A percentile compares a stretch with the other conserved stretches of the same genome.
Conservation (phyloP, 2,888 invertebrate genomes). For the Macaria notata region DNA sequence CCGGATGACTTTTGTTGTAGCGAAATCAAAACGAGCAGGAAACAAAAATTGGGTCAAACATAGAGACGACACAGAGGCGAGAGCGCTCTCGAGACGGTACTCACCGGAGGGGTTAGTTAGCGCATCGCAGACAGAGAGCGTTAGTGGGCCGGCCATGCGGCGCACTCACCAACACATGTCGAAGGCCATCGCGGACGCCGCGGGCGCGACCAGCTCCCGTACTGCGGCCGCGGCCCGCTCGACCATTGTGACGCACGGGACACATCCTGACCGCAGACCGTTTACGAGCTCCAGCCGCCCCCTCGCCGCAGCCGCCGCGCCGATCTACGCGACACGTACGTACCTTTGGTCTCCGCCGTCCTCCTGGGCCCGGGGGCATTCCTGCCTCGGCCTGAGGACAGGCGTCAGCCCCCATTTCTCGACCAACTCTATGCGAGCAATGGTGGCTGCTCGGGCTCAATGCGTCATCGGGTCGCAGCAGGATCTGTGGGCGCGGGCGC, state of each 20-base stretch:
- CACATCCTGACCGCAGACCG: slow-evolving; percentile 53
- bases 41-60: slow-evolving; percentile 38
- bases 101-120: slow-evolving; percentile 53
- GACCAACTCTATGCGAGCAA: slow-evolving; percentile 98
- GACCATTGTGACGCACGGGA: slow-evolving; percentile 50
- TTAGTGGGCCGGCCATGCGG: slow-evolving; percentile 44
- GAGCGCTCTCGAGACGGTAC: slow-evolving; percentile 40
- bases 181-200: slow-evolving; percentile 48
- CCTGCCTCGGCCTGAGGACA: slow-evolving; percentile 98
- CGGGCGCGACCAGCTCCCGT: slow-evolving; percentile 38
- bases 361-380: slow-evolving; percentile 91
- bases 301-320: slow-evolving; percentile 39
- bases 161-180: slow-evolving; percentile 77
- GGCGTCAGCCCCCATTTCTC: slow-evolving; percentile 99
- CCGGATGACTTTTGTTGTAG: slow-evolving; percentile 18
- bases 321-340: slow-evolving; percentile 41
- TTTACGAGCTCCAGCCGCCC: slow-evolving; percentile 49
- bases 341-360: slow-evolving; percentile 89
- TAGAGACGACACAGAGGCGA: slow-evolving; percentile 29
- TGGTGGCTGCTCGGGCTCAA: slow-evolving; percentile 89
- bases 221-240: slow-evolving; percentile 31
- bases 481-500: slow-evolving; percentile 66
- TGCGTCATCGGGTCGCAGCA: slow-evolving; percentile 75
- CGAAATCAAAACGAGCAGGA: slow-evolving; percentile 15
- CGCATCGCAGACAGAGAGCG: slow-evolving; percentile 37